Evolutionary conservation across 1,140 invertebrate species (phyloP).

Genomic region (Rhyzopertha dominica): DNA sequence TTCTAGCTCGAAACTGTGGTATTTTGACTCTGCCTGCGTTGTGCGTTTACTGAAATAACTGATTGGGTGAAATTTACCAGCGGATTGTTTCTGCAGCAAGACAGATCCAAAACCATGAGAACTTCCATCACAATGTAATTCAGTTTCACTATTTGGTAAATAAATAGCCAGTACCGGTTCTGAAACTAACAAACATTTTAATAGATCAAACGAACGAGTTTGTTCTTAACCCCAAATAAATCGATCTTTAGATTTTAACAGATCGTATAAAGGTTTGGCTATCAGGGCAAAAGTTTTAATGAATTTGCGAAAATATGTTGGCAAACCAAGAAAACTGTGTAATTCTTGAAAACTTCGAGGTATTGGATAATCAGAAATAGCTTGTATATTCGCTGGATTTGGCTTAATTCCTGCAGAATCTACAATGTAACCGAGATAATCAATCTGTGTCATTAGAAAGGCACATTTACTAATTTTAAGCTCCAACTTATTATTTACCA

Average conservation of each 20-base stretch:
- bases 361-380: constrained; percentile 3
- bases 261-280: constrained; percentile 27
- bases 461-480: too few species aligned
- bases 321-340: constrained; percentile 1
- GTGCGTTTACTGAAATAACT: constrained; percentile 41
- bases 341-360: constrained; percentile 14
- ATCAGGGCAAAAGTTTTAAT: constrained; percentile 25
- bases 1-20: constrained; percentile 41
- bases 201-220: constrained; percentile 14
- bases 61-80: constrained; percentile 32
- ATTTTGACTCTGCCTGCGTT: constrained; percentile 30
- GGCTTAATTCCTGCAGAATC: constrained; percentile 4
- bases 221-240: constrained; percentile 16
- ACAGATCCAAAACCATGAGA: constrained; percentile 33
- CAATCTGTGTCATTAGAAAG: too few species aligned
- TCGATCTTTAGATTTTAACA: constrained; percentile 17
- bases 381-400: neutral
- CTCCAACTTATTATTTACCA: too few species aligned
- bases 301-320: constrained; percentile 27
- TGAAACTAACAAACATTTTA: constrained; percentile 19
- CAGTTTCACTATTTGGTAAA: constrained; percentile 24
- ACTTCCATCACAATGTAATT: constrained; percentile 37
- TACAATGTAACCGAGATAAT: too few species aligned
- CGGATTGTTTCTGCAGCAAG: constrained; percentile 19
- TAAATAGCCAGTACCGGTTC: constrained; percentile 25